Evolutionary conservation across 2,888 invertebrate genomes (phyloP).

Genomic region (Apodemia zela): DNA sequence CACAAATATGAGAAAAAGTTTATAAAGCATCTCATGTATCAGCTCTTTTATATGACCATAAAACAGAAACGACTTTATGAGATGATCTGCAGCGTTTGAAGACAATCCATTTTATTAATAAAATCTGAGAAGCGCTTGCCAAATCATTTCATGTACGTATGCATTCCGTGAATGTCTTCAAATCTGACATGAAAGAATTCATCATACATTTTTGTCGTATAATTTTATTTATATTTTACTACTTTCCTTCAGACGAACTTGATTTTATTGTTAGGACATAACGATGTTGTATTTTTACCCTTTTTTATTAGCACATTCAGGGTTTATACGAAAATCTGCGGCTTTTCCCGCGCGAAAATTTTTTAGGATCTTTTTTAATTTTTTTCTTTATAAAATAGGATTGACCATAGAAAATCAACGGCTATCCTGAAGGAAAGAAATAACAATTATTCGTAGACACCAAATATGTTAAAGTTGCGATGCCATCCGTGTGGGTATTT

Average conservation of each 20-base stretch:
- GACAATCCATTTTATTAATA: background rate
- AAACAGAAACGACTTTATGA: background rate
- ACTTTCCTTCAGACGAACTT: background rate
- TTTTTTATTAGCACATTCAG: background rate
- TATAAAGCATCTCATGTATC: background rate
- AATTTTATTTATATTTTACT: slow-evolving; percentile 1
- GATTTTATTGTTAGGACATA: slow-evolving; percentile 1
- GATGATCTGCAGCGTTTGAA: background rate
- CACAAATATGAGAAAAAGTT: background rate
- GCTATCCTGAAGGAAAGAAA: too few relatives aligned
- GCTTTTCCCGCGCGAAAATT: too few relatives aligned
- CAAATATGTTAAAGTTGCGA: too few relatives aligned
- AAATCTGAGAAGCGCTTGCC: background rate
- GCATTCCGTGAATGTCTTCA: background rate
- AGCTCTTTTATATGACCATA: background rate
- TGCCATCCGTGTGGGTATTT: too few relatives aligned
- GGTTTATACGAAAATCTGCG: too few relatives aligned
- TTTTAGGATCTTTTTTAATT: too few relatives aligned
- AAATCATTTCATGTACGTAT: background rate
- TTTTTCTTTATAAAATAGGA: too few relatives aligned
- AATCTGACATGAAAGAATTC: background rate
- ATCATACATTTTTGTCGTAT: background rate
- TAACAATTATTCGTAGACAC: too few relatives aligned
- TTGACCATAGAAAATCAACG: too few relatives aligned
- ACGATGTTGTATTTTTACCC: background rate